These are phyloP conservation scores for Cossypha niveicapilla DNA, from an alignment of 2,797 vertebrate genomes.

Conservation along the genomic window DNA sequence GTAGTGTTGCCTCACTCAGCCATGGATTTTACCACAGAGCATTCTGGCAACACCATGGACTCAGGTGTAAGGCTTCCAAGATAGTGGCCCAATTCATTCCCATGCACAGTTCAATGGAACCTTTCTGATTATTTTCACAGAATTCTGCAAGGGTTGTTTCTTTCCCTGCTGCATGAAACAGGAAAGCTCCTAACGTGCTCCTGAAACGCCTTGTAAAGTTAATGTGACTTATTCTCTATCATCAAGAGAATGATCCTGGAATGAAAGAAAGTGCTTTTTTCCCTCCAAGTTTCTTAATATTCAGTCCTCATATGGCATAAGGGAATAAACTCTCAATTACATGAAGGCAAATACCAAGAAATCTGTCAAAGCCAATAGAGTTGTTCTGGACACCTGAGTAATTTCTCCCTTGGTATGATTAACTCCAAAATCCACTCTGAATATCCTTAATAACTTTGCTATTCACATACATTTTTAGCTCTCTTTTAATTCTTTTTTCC, in stretches of 20 bases:
- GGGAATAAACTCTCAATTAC: constrained; percentile 49
- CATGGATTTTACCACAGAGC: neutral
- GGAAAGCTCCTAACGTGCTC: neutral
- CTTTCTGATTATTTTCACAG: constrained; percentile 2
- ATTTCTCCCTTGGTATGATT: constrained; percentile 46
- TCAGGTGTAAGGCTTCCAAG: neutral
- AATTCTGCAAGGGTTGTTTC: neutral
- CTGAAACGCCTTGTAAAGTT: constrained; percentile 1
- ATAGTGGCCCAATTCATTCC: neutral
- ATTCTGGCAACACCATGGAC: neutral
- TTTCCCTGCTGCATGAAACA: neutral
- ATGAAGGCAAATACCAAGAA: constrained; percentile 36
- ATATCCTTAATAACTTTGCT: constrained; percentile 5
- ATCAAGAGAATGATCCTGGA: neutral
- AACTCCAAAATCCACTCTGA: constrained; percentile 39
- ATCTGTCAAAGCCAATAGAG: constrained; percentile 39
- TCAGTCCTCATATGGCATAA: neutral
- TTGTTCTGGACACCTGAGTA: constrained; percentile 47
- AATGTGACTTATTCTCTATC: neutral
- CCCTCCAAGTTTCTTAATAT: constrained; percentile 6
- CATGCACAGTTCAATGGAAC: neutral
- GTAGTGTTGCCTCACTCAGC: neutral
- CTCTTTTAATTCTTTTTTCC: constrained; percentile 37
- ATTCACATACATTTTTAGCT: constrained; percentile 36
- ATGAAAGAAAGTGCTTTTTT: neutral